Base-by-base conservation (phyloP, 1,140 invertebrate genomes). In the Drosophila kikkawai region DNA sequence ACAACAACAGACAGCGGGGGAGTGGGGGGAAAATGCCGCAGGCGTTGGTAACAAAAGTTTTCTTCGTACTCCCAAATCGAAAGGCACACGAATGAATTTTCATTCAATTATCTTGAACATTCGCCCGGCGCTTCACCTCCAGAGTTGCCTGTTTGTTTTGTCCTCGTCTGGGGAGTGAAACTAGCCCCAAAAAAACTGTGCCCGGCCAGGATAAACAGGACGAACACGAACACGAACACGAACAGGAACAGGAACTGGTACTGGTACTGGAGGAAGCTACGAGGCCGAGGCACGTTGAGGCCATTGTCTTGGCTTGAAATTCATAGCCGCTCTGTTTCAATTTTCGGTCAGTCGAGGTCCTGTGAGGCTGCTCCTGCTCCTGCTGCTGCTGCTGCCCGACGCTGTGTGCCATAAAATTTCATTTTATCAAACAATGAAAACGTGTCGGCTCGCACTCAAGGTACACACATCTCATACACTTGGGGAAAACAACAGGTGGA, bases 71-170 rank as follows among this genome's bases (percentile, higher is more conserved):
- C 66, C 66, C 60, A 88, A 87, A 87, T 87, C 84, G 84, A 87
- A 87, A 87, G 73, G 80, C 85, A 88, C 85, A 88, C 85, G 84
- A 88, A 88, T 88, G 84, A 88, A 88, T 90, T 88, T 90, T 88
- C 84, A 88, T 88, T 88, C 84, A 88, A 88, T 88, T 88, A 88
- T 88, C 84, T 79, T 79, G 80, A 87, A 86, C 83, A 86, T 87
- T 87, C 69, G 79, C 64, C 51, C 47, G 42, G 50, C 45, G 48
- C 55, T 68, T 34, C 47, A 22, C 42, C 37, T 29, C 36, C 39
- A 19, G 39, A 41, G 22, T 73, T 83, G 80, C 82, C 78, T 76
- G 83, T 44, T 65, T 64, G 61, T 59, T 61, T 61, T 44, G 63
- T 44, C 53, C 65, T 66, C 79, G 82, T 79, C 80, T 84, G 85